These are phyloP conservation scores for Genyomyrus donnyi DNA, from an alignment of 2,113 vertebrate genomes.

Conservation along the genomic window DNA sequence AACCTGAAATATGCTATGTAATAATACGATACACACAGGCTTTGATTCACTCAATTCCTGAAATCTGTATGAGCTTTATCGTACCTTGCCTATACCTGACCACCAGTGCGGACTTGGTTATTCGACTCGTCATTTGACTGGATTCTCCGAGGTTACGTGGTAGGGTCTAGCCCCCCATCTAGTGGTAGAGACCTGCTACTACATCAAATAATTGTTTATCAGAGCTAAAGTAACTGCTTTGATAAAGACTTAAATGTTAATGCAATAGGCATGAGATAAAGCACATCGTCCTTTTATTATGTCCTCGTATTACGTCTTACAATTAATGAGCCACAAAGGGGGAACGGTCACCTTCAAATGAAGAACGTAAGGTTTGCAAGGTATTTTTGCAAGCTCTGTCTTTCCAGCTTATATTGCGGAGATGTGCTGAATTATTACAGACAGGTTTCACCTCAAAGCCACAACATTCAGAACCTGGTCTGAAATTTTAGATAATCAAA, in stretches of 20 bases:
- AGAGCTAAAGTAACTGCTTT: not conserved
- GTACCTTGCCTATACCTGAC: not conserved
- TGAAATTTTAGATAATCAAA: not conserved
- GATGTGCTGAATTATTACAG: not conserved
- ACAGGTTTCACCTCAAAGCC: not conserved
- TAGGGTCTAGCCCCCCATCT: not conserved
- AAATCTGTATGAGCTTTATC: not conserved
- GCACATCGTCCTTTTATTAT: not conserved
- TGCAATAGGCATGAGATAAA: not conserved
- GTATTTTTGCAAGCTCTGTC: not conserved
- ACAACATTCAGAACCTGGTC: not conserved
- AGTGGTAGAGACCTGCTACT: not conserved
- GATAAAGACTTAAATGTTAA: not conserved
- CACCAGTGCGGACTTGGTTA: not conserved
- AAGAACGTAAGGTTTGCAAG: not conserved
- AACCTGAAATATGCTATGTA: not conserved
- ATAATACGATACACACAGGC: not conserved
- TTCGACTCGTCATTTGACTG: not conserved
- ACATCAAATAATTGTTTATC: not conserved
- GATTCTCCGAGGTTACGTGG: not conserved
- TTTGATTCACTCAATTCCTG: not conserved
- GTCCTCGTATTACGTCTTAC: not conserved
- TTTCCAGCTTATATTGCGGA: not conserved
- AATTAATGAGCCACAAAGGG: not conserved
- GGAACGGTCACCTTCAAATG: not conserved